Evolutionary conservation across 2,888 invertebrate species (phyloP), one percentile per base, ranked within the genome.

Genomic region (Dioctria linearis): DNA sequence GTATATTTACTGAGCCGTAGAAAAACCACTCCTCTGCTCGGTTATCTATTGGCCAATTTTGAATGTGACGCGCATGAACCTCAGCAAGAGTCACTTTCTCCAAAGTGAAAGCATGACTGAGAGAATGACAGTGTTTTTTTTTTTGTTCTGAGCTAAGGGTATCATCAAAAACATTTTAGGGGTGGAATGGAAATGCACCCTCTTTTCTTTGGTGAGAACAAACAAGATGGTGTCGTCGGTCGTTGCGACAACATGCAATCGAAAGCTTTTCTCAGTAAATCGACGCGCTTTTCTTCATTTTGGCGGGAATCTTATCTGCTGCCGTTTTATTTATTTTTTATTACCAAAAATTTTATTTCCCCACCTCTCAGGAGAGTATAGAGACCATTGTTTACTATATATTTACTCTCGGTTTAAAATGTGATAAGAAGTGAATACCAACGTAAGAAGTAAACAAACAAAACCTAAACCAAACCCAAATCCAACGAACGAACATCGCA

Each of bases 11-110:
- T 80, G 69, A 75, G 65, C 57, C 54, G 51, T 80, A 71, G 61
- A 83, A 83, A 83, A 83, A 83, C 82, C 82, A 83, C 82, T 83
- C 82, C 82, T 25, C 25, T 83, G 82, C 79, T 42, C 65, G 67
- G 63, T 61, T 75, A 81, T 75, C 81, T 79, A 82, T 82, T 82
- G 82, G 82, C 81, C 81, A 76, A 73, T 81, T 81, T 75, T 73
- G 71, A 79, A 80, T 65, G 73, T 75, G 11, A 5, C 78, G 82
- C 82, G 82, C 82, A 83, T 83, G 82, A 13, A 57, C 54, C 39
- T 43, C 46, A 37, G 46, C 25, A 63, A 46, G 63, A 76, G 42
- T 75, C 76, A 76, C 76, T 76, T 76, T 76, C 76, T 76, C 73
- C 13, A 42, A 73, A 73, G 73, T 73, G 73, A 73, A 73, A 73